A percentile compares a stretch with the other conserved stretches of the same genome.
Evolutionary conservation across 2,797 vertebrate species (phyloP).

Genomic region (Iguana delicatissima): DNA sequence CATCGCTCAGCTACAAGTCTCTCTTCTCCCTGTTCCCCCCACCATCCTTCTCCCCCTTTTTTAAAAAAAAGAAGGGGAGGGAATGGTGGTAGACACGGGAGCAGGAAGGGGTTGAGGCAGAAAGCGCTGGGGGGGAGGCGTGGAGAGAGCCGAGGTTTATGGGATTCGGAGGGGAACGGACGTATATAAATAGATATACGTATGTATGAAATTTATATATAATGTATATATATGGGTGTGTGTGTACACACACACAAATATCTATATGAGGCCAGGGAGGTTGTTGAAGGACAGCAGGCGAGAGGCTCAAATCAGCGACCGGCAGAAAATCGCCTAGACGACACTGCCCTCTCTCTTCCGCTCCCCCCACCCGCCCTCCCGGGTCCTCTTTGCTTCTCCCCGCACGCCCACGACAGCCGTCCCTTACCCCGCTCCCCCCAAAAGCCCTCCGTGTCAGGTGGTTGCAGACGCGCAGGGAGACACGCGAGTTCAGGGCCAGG

Average conservation of each 20-base stretch:
- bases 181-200: background rate
- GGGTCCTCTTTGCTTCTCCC: slow-evolving; percentile 73
- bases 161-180: background rate
- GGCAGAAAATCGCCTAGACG: slow-evolving; percentile 79
- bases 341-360: slow-evolving; percentile 81
- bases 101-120: slow-evolving; percentile 87
- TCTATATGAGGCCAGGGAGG: slow-evolving; percentile 79
- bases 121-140: background rate
- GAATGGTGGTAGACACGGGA: slow-evolving; percentile 85
- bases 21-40: slow-evolving; percentile 2
- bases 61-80: slow-evolving; percentile 75
- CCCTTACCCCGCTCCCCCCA: too few species aligned
- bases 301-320: slow-evolving; percentile 91
- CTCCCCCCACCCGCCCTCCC: slow-evolving; percentile 83
- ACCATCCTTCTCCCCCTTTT: background rate
- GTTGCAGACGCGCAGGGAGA: too few species aligned
- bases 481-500: too few species aligned
- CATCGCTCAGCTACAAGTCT: slow-evolving; percentile 66
- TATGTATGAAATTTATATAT: background rate
- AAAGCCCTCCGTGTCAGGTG: too few species aligned
- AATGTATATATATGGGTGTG: background rate
- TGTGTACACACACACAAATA: background rate
- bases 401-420: slow-evolving; percentile 74
- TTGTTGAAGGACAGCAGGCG: slow-evolving; percentile 86
- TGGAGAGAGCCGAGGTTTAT: too few species aligned